Base-by-base conservation (phyloP, 1,140 invertebrate species). In the Polyergus mexicanus region DNA sequence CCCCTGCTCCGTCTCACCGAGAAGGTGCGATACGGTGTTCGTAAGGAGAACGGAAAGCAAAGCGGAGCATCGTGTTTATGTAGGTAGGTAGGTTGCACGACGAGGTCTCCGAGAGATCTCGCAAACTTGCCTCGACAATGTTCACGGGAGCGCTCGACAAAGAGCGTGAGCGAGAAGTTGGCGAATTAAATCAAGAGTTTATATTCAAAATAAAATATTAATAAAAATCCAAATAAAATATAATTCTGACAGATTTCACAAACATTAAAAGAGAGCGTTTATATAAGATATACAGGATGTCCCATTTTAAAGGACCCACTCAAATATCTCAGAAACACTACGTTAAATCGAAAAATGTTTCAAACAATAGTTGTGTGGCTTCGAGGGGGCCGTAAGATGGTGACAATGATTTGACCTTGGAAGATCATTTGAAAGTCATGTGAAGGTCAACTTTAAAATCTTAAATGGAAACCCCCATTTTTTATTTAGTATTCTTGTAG, bases 21-120 rank as follows among this genome's bases (percentile, higher is more conserved):
- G 89, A 74, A 91, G 89, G 86, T 90, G 89, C 86, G 90, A 90
- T 90, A 89, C 84, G 86, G 77, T 71, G 78, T 58, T 87, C 78
- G 87, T 89, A 91, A 90, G 89, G 89, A 91, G 90, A 91, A 89
- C 89, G 90, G 90, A 90, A 90, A 90, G 89, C 88, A 90, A 91
- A 91, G 89, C 89, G 89, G 90, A 91, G 89, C 90, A 90, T 88
- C 89, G 90, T 88, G 84, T 91, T 91, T 91, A 92, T 91, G 90
- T 91, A 92, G 88, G 89, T 91, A 91, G 89, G 89, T 92, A 92
- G 89, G 91, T 91, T 92, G 89, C 85, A 80, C 85, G 87, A 54
- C 85, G 88, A 91, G 63, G 84, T 88, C 86, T 88, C 65, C 47
- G 80, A 41, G 80, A 78, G 78, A 89, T 85, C 85, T 90, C 85